Evolutionary conservation across 2,797 vertebrate species (phyloP), one percentile per base, ranked within the genome.

Genomic region (Atherinosoma microstoma): DNA sequence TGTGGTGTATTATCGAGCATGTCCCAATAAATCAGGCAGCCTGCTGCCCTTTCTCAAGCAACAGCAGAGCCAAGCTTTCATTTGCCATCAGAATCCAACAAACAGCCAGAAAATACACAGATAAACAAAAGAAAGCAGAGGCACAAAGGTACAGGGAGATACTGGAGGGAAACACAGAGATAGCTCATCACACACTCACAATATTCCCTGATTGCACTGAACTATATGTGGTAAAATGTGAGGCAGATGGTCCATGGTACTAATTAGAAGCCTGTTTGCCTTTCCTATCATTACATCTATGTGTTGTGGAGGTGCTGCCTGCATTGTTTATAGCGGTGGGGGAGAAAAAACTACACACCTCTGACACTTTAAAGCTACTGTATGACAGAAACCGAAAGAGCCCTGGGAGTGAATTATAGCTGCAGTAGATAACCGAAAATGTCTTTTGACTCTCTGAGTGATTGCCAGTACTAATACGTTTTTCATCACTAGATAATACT

Each of bases 191-290:
- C 62, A 76, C 66, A 70, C 24, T 53, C 71, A 82, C 76, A 82
- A 67, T 72, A 74, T 69, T 73, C 76, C 81, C 80, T 71, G 78
- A 84, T 84, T 73, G 72, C 65, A 77, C 58, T 59, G 59, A 88
- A 80, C 59, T 80, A 66, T 82, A 70, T 57, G 30, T 73, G 74
- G 57, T 81, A 87, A 86, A 89, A 91, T 81, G 58, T 6, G 58
- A 76, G 79, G 84, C 90, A 93, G 91, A 93, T 93, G 89, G 91
- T 87, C 76, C 64, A 67, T 59, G 60, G 86, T 91, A 75, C 89
- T 91, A 92, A 94, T 94, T 94, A 93, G 89, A 78, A 73, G 78
- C 69, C 73, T 77, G 79, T 80, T 85, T 85, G 65, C 73, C 75
- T 75, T 80, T 82, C 65, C 78, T 58, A 82, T 84, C 78, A 58